phyloP scores from a whole-genome alignment of 2,888 invertebrate species.

The Cephus pygmeus region DNA sequence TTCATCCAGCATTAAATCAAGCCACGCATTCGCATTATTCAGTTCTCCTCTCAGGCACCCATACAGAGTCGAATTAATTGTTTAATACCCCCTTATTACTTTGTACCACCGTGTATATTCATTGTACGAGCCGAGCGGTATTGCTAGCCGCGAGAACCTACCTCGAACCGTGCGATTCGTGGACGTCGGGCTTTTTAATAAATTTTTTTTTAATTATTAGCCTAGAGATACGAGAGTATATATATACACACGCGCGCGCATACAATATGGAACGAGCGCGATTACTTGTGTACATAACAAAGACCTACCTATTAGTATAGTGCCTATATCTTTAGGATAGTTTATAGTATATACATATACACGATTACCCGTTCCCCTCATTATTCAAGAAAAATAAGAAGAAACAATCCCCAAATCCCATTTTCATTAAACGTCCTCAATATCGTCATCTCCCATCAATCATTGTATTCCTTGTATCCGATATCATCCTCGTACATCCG shows the following conservation, averaged over 20 bases:
- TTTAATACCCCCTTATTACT: background rate
- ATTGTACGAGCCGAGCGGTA: background rate
- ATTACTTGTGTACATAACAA: conserved; percentile 28
- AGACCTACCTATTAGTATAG: conserved; percentile 29
- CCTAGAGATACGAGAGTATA: background rate
- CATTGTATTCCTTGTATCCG: background rate
- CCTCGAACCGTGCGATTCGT: background rate
- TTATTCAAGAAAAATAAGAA: background rate
- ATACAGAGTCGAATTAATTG: background rate
- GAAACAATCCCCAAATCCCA: background rate
- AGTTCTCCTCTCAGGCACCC: too few relatives aligned
- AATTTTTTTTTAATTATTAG: background rate
- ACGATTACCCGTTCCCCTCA: background rate
- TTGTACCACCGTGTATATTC: background rate
- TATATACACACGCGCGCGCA: background rate
- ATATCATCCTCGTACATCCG: conserved; percentile 3
- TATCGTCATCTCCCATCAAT: background rate
- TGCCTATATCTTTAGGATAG: conserved; percentile 26
- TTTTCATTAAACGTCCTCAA: background rate
- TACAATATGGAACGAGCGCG: background rate
- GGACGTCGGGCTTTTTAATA: background rate
- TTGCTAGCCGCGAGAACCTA: background rate
- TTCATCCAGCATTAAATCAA: background rate
- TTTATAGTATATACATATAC: conserved; percentile 10
- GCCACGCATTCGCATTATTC: background rate